Percentiles rank a stretch among this genome's conserved stretches.
These are phyloP conservation scores for Euzetes globulus DNA, from an alignment of 2,888 invertebrate genomes.

Conservation along the genomic window DNA sequence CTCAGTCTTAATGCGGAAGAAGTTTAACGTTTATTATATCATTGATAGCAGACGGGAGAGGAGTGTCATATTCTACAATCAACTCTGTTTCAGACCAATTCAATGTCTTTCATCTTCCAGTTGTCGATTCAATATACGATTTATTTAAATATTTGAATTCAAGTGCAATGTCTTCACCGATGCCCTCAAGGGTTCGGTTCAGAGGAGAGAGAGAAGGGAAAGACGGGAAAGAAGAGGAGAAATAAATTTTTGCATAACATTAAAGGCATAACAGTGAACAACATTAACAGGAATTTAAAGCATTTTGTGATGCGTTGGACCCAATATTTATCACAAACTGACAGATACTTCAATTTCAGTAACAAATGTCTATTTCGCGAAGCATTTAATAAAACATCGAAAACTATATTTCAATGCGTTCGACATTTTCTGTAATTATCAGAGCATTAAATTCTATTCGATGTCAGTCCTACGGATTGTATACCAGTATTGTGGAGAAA, in stretches of 20 bases:
- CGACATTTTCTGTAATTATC: background rate
- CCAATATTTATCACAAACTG: background rate
- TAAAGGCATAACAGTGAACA: background rate
- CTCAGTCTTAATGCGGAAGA: background rate
- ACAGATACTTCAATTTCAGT: background rate
- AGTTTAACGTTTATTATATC: background rate
- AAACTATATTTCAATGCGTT: background rate
- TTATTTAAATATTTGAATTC: conserved; percentile 20
- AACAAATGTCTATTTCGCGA: conserved; percentile 9
- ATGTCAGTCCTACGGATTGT: background rate
- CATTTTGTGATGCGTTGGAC: background rate
- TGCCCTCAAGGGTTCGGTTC: conserved; percentile 8
- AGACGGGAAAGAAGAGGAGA: background rate
- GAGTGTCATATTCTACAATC: background rate
- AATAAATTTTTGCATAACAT: conserved; percentile 10
- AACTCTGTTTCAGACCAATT: background rate
- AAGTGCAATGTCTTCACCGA: conserved; percentile 21
- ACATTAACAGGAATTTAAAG: background rate
- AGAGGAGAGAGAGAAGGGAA: background rate
- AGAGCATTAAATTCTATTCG: background rate
- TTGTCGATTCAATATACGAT: conserved; percentile 8
- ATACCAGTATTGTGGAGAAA: background rate
- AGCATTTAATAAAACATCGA: background rate
- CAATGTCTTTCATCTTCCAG: background rate
- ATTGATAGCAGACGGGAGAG: background rate